Base-by-base conservation (phyloP, 2,113 vertebrate species). In the Glareola pratincola region DNA sequence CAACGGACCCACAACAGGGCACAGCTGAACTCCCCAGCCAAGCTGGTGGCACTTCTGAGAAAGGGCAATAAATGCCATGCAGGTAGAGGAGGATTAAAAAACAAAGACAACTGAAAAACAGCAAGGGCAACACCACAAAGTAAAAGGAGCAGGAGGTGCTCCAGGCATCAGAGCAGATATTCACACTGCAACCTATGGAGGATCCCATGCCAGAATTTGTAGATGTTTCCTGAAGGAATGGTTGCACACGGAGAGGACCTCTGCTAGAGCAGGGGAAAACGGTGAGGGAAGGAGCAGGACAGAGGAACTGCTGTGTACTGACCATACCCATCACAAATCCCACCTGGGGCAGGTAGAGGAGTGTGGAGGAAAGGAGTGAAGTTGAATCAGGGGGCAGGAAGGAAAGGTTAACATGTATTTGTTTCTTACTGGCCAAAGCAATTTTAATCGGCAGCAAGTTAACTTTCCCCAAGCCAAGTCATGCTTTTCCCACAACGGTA, bases 351-450 rank as follows among this genome's bases (percentile, higher is more conserved):
- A 63, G 11, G 47, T 45, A 68, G 26, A 59, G 13, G 16, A 71
- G 4, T 2, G 5, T 15, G 19, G 24, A 71, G 7, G 23, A 48
- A 72, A 63, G 30, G 10, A 77, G 1, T 30, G 32, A 85, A 85
- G 48, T 11, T 77, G n/a, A 60, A 51, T 0, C 0, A 0, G 2
- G 45, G 18, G 11, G 22, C 26, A 48, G 29, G 6, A 50, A 9
- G 15, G 27, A 20, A 74, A 32, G 9, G 14, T 41, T 88, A 56
- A 41, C 4, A 4, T 43, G n/a, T 56, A 15, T 34, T 54, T 73
- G 17, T 34, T 66, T 85, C 32, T 78, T 91, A 74, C 8, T 51
- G 51, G 6, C 3, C 27, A 53, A 71, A 67, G 20, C 14, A 74
- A 47, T 29, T 78, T 60, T 32, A 66, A 47, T 19, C 29, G 41